phyloP scores from a whole-genome alignment of 2,113 vertebrate species.

The Sprattus sprattus region DNA sequence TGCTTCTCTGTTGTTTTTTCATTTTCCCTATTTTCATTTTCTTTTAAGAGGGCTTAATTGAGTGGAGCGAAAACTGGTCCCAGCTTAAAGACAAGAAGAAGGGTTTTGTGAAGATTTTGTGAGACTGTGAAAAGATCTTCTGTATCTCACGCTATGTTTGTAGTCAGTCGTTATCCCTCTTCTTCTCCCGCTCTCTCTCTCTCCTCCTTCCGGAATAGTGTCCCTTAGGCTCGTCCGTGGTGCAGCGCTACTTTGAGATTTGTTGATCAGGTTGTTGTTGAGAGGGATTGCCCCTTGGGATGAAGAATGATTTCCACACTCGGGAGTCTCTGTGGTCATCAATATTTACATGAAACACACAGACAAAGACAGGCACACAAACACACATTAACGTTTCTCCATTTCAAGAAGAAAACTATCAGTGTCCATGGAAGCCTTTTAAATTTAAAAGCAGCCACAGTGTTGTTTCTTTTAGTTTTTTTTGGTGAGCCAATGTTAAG shows the following conservation, averaged over 20 bases:
- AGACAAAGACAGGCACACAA: conserved; percentile 29
- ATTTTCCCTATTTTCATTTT: not conserved
- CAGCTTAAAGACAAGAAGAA: not conserved
- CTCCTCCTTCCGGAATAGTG: not conserved
- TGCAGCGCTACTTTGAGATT: not conserved
- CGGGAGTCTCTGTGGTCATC: not conserved
- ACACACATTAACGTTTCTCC: conserved; percentile 49
- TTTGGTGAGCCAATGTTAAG: not conserved
- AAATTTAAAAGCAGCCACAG: conserved; percentile 44
- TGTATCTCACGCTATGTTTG: not conserved
- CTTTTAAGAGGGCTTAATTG: not conserved
- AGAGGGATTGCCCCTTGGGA: not conserved
- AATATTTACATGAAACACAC: not conserved
- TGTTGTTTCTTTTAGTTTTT: not conserved
- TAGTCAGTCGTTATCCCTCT: not conserved
- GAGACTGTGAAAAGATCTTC: not conserved
- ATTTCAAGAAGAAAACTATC: conserved; percentile 24
- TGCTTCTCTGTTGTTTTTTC: not conserved
- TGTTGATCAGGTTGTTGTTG: not conserved
- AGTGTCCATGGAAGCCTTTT: conserved; percentile 24
- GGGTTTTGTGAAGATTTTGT: not conserved
- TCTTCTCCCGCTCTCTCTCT: not conserved
- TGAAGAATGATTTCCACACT: not conserved
- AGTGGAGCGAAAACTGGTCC: not conserved
- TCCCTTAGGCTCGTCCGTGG: not conserved